Conservation (phyloP, 2,888 invertebrate genomes). For the Apotomis turbidana region DNA sequence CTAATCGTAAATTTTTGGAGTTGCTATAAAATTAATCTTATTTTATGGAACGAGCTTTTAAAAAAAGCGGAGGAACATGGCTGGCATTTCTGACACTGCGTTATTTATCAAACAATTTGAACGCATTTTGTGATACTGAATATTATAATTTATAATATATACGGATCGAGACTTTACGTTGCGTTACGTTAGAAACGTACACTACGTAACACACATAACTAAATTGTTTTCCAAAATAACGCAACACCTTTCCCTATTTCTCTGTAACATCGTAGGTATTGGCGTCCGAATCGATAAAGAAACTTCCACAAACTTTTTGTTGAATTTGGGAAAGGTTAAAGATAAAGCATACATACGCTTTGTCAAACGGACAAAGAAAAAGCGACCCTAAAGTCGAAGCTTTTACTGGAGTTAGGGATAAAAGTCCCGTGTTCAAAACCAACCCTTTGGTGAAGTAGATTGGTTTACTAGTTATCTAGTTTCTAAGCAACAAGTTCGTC, state of each 20-base stretch:
- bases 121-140: too few species aligned
- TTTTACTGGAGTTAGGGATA: background rate
- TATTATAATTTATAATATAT: too few species aligned
- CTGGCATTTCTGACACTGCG: too few species aligned
- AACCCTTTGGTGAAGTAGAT: constrained; percentile 27
- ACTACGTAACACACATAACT: background rate
- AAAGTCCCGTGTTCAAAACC: background rate
- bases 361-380: constrained; percentile 7
- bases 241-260: constrained; percentile 39
- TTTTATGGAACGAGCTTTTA: too few species aligned
- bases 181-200: too few species aligned
- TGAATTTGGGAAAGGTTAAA: constrained; percentile 70
- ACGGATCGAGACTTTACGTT: too few species aligned
- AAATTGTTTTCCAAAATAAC: too few species aligned
- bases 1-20: too few species aligned
- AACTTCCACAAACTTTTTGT: constrained; percentile 68
- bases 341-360: constrained; percentile 56
- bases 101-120: too few species aligned
- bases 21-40: too few species aligned
- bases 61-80: too few species aligned
- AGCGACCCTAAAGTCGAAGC: background rate
- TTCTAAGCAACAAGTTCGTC: constrained; percentile 11
- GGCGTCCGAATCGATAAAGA: constrained; percentile 71
- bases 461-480: constrained; percentile 27
- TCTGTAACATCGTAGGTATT: constrained; percentile 46